Evolutionary conservation across 1,140 invertebrate genomes (phyloP).

Genomic region (Scaptomyza hsui): DNA sequence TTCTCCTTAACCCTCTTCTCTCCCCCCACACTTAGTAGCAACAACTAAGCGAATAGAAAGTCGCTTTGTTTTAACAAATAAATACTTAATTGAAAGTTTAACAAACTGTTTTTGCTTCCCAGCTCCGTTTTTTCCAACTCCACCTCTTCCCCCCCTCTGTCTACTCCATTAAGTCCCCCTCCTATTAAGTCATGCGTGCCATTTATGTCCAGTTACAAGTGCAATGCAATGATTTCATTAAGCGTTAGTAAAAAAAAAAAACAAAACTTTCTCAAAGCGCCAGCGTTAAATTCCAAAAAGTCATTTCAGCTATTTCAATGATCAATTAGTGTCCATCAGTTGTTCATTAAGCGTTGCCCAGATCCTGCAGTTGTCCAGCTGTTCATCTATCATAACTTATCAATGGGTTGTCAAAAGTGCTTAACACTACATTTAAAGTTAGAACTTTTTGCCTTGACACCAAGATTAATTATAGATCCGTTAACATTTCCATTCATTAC

Average conservation of each 20-base stretch:
- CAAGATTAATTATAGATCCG: no score
- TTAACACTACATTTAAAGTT: slow-evolving; percentile 1
- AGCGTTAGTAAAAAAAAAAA: not conserved
- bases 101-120: slow-evolving; percentile 30
- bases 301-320: slow-evolving; percentile 13
- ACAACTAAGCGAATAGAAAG: slow-evolving; percentile 65
- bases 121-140: not conserved
- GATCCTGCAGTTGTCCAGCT: slow-evolving; percentile 7
- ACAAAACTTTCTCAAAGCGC: slow-evolving; percentile 19
- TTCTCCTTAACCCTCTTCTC: not conserved
- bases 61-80: slow-evolving; percentile 59
- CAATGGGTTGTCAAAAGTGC: not conserved
- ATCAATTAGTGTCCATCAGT: slow-evolving; percentile 51
- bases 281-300: slow-evolving; percentile 14
- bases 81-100: slow-evolving; percentile 74
- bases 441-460: no score
- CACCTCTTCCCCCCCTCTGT: not conserved
- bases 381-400: not conserved
- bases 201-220: slow-evolving; percentile 11
- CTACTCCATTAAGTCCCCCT: no score
- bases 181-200: not conserved
- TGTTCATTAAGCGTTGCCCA: not conserved
- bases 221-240: slow-evolving; percentile 6
- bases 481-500: no score
- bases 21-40: not conserved